Evolutionary conservation across 2,888 invertebrate genomes (phyloP).

Genomic region (Pheosia tremula): DNA sequence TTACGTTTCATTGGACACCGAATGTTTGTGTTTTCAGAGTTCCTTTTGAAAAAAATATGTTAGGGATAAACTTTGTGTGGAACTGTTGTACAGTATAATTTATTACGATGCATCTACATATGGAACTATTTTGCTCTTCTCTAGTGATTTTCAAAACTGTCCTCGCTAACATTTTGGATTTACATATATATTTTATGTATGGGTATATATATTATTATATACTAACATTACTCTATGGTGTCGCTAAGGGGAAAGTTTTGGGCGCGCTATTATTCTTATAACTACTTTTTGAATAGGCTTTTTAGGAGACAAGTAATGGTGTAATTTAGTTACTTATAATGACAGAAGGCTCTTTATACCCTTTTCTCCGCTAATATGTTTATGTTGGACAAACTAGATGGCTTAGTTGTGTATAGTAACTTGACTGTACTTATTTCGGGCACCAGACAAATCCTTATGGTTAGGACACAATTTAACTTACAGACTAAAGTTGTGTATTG

Average conservation of each 20-base stretch:
- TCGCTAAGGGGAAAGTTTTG: conserved; percentile 24
- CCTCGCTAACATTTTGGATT: no score
- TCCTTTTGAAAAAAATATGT: not conserved
- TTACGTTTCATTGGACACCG: not conserved
- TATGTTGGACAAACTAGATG: no score
- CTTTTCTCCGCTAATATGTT: conserved; percentile 7
- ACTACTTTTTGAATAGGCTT: conserved; percentile 27
- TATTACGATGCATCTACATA: not conserved
- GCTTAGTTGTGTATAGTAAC: no score
- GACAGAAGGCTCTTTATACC: conserved; percentile 13
- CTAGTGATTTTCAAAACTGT: no score
- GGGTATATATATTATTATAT: no score
- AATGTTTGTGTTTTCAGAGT: not conserved
- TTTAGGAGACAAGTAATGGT: conserved; percentile 26
- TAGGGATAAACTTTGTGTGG: not conserved
- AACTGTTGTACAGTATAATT: not conserved
- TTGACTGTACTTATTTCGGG: not conserved
- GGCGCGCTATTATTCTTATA: conserved; percentile 14
- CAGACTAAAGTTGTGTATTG: no score
- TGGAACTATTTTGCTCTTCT: no score
- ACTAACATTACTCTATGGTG: conserved; percentile 12
- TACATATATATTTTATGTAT: no score
- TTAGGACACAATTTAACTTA: not conserved
- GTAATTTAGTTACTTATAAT: conserved; percentile 33
- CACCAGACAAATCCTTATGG: not conserved